Percentiles rank a stretch among this genome's conserved stretches.
Evolutionary conservation across 1,140 invertebrate species (phyloP).

Genomic region (Pentalonia nigronervosa): DNA sequence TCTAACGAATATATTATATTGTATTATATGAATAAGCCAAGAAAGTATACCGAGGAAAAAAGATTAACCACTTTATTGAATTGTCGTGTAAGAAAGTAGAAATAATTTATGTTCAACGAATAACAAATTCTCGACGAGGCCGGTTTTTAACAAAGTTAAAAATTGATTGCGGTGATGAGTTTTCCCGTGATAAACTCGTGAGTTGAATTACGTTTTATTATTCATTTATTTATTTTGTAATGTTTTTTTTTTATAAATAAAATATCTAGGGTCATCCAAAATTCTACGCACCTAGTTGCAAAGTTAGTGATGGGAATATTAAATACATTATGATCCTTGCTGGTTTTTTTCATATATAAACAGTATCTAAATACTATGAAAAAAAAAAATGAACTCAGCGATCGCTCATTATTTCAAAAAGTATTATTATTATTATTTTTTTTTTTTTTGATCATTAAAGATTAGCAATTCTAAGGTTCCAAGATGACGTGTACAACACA

Average conservation of each 20-base stretch:
- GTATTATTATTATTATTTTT: too few species aligned
- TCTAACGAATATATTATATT: conserved; percentile 11
- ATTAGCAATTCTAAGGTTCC: neutral
- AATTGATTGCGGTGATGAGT: conserved; percentile 1
- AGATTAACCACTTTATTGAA: conserved; percentile 5
- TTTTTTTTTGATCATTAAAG: too few species aligned
- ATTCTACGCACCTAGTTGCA: neutral
- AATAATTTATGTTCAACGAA: neutral
- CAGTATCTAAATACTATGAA: neutral
- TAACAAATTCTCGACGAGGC: neutral
- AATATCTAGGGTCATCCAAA: neutral
- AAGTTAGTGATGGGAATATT: neutral
- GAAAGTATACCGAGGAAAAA: neutral
- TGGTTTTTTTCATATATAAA: neutral
- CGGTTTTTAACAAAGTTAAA: neutral
- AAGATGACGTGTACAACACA: too few species aligned
- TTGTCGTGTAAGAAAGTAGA: neutral
- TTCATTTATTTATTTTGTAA: neutral
- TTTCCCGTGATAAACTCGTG: neutral
- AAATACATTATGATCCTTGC: neutral
- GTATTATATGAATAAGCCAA: neutral
- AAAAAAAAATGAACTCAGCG: neutral
- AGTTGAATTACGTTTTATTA: neutral
- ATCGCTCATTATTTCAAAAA: neutral
- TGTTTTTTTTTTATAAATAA: neutral